phyloP scores from a whole-genome alignment of 2,888 invertebrate genomes.

The Zelleria hepariella region DNA sequence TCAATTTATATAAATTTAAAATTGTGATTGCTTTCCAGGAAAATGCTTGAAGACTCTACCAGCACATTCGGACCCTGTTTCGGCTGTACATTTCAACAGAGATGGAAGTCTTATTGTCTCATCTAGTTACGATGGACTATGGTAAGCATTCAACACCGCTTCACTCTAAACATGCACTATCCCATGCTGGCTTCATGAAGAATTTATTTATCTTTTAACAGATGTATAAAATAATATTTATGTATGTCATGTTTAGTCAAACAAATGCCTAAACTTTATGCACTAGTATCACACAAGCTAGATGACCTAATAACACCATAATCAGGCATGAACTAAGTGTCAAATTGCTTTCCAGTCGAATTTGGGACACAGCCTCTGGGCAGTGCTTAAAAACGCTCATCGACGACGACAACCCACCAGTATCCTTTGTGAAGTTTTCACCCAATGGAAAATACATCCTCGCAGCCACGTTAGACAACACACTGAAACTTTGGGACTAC shows the following conservation, averaged over 20 bases:
- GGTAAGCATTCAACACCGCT: constrained; percentile 74
- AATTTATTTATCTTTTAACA: too few species aligned
- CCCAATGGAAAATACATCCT: constrained; percentile 99
- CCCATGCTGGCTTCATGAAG: too few species aligned
- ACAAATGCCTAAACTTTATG: too few species aligned
- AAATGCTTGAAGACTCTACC: constrained; percentile 98
- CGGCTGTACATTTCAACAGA: constrained; percentile 98
- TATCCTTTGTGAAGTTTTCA: constrained; percentile 99
- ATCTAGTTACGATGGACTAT: constrained; percentile 98
- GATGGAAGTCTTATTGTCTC: constrained; percentile 99
- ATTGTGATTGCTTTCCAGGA: constrained; percentile 38
- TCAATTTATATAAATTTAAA: background rate
- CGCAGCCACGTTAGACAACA: constrained; percentile 98
- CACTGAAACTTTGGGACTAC: constrained; percentile 99
- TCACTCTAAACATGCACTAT: too few species aligned
- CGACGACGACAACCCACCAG: constrained; percentile 99
- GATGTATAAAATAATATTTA: too few species aligned
- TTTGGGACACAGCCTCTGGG: constrained; percentile 99
- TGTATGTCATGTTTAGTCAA: too few species aligned
- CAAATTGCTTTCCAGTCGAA: constrained; percentile 78
- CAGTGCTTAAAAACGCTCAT: constrained; percentile 99
- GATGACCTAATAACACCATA: background rate
- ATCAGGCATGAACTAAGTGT: background rate
- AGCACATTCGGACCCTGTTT: constrained; percentile 99
- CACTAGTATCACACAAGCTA: background rate